These are phyloP conservation scores for Stegostoma tigrinum DNA, from an alignment of 2,113 vertebrate species.

Conservation along the genomic window DNA sequence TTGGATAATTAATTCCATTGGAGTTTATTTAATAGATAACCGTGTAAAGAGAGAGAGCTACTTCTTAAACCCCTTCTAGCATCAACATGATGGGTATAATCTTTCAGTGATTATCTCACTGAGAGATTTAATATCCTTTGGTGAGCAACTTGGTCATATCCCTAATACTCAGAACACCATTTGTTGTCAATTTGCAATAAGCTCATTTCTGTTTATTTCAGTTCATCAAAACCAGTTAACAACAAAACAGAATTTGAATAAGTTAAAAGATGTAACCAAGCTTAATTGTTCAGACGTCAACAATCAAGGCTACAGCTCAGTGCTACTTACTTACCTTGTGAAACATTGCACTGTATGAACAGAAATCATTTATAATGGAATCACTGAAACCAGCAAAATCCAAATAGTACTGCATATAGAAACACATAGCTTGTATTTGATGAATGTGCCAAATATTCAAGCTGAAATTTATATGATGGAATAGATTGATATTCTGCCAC, in stretches of 20 bases:
- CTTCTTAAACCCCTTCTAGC: background rate
- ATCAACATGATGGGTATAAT: background rate
- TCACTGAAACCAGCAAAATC: background rate
- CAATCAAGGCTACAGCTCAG: background rate
- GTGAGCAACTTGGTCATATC: background rate
- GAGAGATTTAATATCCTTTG: background rate
- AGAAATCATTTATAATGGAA: background rate
- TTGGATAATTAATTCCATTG: constrained; percentile 15
- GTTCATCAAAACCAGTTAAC: background rate
- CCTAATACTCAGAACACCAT: background rate
- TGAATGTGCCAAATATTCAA: background rate
- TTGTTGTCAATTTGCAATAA: background rate
- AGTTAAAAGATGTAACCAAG: background rate
- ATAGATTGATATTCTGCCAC: background rate
- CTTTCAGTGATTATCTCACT: background rate
- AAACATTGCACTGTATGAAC: background rate
- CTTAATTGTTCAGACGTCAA: background rate
- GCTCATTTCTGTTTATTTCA: background rate
- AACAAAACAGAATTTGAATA: background rate
- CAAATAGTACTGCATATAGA: background rate
- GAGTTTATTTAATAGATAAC: constrained; percentile 4
- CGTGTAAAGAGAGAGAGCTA: background rate
- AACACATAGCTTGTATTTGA: background rate
- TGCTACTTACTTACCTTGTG: background rate
- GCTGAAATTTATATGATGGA: background rate